These are phyloP conservation scores for Myotis lucifugus DNA, from an alignment of 2,113 vertebrate species.

Conservation along the genomic window DNA sequence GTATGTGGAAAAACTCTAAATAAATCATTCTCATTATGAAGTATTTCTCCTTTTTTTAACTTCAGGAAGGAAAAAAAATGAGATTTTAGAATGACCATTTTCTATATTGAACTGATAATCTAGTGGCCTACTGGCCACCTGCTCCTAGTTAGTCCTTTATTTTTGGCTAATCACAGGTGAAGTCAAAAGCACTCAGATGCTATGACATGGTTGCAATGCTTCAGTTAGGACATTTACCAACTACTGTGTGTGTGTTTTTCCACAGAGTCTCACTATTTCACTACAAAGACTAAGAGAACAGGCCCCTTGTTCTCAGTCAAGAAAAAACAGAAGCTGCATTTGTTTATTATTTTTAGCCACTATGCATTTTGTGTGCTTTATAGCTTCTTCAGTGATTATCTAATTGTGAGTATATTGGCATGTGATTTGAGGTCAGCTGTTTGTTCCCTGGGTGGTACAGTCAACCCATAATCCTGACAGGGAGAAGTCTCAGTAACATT, in stretches of 20 bases:
- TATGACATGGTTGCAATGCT: background rate
- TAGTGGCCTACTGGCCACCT: background rate
- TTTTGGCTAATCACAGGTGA: constrained; percentile 44
- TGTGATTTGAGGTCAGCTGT: constrained; percentile 63
- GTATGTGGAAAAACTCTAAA: background rate
- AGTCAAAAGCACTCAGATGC: background rate
- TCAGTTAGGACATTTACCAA: constrained; percentile 29
- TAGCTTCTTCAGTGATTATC: constrained; percentile 61
- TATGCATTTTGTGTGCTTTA: constrained; percentile 59
- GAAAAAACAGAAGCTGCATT: constrained; percentile 51
- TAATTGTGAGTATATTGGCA: constrained; percentile 18
- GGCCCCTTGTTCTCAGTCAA: constrained; percentile 69
- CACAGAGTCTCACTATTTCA: constrained; percentile 70
- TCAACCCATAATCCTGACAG: constrained; percentile 15
- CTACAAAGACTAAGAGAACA: constrained; percentile 58
- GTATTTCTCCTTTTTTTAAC: constrained; percentile 33
- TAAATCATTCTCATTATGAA: constrained; percentile 43
- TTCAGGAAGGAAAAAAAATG: constrained; percentile 1
- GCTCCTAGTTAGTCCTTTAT: background rate
- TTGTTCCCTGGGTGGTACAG: constrained; percentile 42
- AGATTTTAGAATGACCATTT: background rate
- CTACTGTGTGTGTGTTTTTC: background rate
- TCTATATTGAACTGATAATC: background rate
- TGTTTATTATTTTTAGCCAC: constrained; percentile 66
- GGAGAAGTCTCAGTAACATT: constrained; percentile 51